Conservation (phyloP, 2,888 invertebrate species). For the Scaptomyza polygonia region DNA sequence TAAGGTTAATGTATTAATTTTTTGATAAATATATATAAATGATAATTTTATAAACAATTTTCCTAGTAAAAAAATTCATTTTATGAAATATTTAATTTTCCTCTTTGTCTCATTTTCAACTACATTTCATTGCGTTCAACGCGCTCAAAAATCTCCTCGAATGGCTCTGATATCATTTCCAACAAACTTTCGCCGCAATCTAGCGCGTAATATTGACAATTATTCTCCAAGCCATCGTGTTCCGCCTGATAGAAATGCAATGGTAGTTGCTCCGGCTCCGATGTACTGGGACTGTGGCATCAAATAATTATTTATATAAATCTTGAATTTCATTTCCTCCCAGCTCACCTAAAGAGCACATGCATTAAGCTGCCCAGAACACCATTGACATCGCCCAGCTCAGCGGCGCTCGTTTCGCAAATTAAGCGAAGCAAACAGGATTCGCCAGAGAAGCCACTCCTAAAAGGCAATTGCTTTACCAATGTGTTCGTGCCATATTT, state of each 20-base stretch:
- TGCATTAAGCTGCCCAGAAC: constrained; percentile 88
- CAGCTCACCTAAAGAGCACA: constrained; percentile 88
- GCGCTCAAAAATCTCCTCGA: constrained; percentile 68
- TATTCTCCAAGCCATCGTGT: constrained; percentile 72
- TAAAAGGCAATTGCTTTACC: constrained; percentile 29
- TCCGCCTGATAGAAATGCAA: constrained; percentile 81
- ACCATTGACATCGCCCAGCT: constrained; percentile 85
- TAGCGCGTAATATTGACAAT: constrained; percentile 69
- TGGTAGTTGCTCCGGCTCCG: constrained; percentile 75
- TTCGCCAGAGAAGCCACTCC: constrained; percentile 86
- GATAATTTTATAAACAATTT: no score
- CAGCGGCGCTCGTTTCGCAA: constrained; percentile 86
- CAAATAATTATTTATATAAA: neutral
- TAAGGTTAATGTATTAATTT: no score
- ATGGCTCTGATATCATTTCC: constrained; percentile 77
- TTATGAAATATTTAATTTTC: no score
- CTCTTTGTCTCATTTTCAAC: neutral
- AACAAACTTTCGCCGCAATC: constrained; percentile 75
- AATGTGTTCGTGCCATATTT: neutral
- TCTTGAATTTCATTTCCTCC: rapidly evolving
- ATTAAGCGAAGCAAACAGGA: constrained; percentile 88
- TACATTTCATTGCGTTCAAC: constrained; percentile 52
- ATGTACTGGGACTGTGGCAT: constrained; percentile 75
- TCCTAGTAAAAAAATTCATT: no score
- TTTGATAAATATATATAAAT: no score